These are phyloP conservation scores for Babyrousa celebensis DNA, from an alignment of 2,797 vertebrate genomes.

Conservation along the genomic window DNA sequence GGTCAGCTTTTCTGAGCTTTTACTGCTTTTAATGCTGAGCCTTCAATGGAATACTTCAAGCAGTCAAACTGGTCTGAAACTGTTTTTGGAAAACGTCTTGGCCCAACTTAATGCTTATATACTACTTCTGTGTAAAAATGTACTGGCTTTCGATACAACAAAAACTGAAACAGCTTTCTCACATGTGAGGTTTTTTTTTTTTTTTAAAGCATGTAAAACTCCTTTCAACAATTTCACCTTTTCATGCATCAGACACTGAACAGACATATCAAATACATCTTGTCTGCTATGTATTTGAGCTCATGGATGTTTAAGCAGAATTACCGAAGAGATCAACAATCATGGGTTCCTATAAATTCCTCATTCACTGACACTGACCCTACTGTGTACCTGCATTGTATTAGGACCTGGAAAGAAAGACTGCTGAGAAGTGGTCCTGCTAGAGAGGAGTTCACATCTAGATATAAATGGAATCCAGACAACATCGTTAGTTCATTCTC, in stretches of 20 bases:
- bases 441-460: background rate
- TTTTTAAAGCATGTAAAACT: background rate
- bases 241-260: background rate
- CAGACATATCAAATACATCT: background rate
- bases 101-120: background rate
- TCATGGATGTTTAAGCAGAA: background rate
- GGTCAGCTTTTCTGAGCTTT: background rate
- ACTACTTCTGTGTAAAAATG: background rate
- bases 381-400: background rate
- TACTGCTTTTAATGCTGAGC: background rate
- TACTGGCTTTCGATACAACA: background rate
- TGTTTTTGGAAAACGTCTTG: conserved; percentile 2
- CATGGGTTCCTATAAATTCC: background rate
- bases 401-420: conserved; percentile 14
- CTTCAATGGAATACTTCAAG: background rate
- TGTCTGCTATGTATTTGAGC: background rate
- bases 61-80: background rate
- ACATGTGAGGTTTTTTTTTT: background rate
- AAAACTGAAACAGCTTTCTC: background rate
- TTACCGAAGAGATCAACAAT: conserved; percentile 12
- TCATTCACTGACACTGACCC: background rate
- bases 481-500: background rate
- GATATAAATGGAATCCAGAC: background rate
- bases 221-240: background rate
- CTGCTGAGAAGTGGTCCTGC: background rate